These are phyloP conservation scores for Dynastes grantii DNA, from an alignment of 2,888 invertebrate genomes.

Conservation along the genomic window DNA sequence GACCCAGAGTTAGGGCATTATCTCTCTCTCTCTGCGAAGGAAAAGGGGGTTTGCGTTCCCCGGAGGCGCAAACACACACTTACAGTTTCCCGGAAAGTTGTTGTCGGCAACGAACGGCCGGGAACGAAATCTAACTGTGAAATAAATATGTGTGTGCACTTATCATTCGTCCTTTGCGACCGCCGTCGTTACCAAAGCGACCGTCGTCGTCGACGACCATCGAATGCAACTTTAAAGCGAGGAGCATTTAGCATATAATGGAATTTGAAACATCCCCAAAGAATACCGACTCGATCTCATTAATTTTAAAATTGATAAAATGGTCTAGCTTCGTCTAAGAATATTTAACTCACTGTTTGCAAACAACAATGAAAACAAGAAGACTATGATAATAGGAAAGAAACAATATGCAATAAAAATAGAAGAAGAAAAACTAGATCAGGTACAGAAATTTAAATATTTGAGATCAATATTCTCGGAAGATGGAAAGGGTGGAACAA, in stretches of 20 bases:
- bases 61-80: conserved; percentile 60
- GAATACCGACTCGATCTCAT: too few relatives aligned
- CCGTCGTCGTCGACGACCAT: not conserved
- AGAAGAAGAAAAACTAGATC: too few relatives aligned
- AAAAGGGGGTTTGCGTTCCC: conserved; percentile 61
- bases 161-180: conserved; percentile 24
- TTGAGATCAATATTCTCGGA: too few relatives aligned
- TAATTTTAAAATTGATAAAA: too few relatives aligned
- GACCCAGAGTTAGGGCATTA: conserved; percentile 65
- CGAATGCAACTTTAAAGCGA: conserved; percentile 52
- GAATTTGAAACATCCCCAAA: conserved; percentile 40
- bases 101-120: conserved; percentile 59
- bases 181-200: conserved; percentile 15
- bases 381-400: too few relatives aligned
- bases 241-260: conserved; percentile 53
- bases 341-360: too few relatives aligned
- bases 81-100: conserved; percentile 61
- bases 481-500: too few relatives aligned
- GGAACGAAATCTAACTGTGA: conserved; percentile 60
- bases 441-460: too few relatives aligned
- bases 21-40: conserved; percentile 56
- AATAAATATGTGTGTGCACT: conserved; percentile 57
- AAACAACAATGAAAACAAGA: too few relatives aligned
- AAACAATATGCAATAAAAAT: too few relatives aligned
- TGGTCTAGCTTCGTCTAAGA: too few relatives aligned